Percentiles rank a stretch among this genome's conserved stretches.
phyloP scores from a whole-genome alignment of 2,888 invertebrate genomes.

The Tuta absoluta region DNA sequence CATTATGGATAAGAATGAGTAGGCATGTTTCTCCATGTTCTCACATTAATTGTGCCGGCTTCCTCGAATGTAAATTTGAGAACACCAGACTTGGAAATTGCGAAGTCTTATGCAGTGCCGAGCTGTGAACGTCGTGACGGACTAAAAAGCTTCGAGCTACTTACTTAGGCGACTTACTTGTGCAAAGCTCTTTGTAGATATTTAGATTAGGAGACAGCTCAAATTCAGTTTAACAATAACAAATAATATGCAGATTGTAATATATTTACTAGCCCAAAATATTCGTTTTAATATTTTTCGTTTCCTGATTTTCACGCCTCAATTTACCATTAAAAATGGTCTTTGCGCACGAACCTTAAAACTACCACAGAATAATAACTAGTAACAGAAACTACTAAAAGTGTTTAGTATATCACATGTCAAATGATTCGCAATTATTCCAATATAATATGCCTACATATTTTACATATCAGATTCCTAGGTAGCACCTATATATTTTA shows the following conservation, averaged over 20 bases:
- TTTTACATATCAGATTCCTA: too few relatives aligned
- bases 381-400: too few relatives aligned
- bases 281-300: too few relatives aligned
- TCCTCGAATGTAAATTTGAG: slow-evolving; percentile 36
- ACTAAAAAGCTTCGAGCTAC: slow-evolving; percentile 21
- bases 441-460: too few relatives aligned
- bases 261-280: too few relatives aligned
- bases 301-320: too few relatives aligned
- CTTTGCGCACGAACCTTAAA: too few relatives aligned
- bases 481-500: too few relatives aligned
- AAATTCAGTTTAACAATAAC: neutral
- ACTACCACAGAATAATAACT: too few relatives aligned
- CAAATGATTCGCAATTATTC: too few relatives aligned
- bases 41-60: slow-evolving; percentile 28
- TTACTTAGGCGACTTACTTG: slow-evolving; percentile 13
- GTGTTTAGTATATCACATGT: too few relatives aligned
- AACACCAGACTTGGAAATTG: slow-evolving; percentile 29
- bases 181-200: neutral
- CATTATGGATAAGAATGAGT: slow-evolving; percentile 54
- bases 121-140: slow-evolving; percentile 20
- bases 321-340: too few relatives aligned
- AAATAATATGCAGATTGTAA: neutral
- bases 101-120: slow-evolving; percentile 27
- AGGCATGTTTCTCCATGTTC: slow-evolving; percentile 41
- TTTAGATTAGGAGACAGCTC: neutral